Evolutionary conservation across 2,113 vertebrate species (phyloP).

Genomic region (Tautogolabrus adspersus): DNA sequence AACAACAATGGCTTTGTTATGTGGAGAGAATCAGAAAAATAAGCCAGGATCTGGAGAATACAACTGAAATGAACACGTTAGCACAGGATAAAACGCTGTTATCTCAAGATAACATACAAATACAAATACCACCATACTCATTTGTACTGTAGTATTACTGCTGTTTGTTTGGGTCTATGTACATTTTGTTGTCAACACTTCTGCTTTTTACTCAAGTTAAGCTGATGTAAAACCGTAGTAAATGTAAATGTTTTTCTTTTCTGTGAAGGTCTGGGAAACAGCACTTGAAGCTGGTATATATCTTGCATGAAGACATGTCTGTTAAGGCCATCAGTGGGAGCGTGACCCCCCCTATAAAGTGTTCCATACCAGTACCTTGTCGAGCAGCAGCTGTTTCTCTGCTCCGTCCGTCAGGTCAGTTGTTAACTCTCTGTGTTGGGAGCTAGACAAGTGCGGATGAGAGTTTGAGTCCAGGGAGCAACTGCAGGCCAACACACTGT

Average conservation of each 20-base stretch:
- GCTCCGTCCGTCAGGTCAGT: slow-evolving; percentile 74
- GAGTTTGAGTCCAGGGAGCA: slow-evolving; percentile 72
- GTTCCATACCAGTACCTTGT: slow-evolving; percentile 62
- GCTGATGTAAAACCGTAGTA: too few species aligned
- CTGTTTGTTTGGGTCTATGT: too few species aligned
- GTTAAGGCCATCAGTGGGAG: slow-evolving; percentile 65
- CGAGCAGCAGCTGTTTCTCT: slow-evolving; percentile 75
- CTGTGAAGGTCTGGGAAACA: slow-evolving; percentile 39
- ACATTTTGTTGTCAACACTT: too few species aligned
- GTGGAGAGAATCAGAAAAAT: too few species aligned
- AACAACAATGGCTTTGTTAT: too few species aligned
- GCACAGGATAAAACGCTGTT: too few species aligned
- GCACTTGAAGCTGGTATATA: slow-evolving; percentile 16
- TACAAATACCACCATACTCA: too few species aligned
- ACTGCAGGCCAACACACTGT: slow-evolving; percentile 70
- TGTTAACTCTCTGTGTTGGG: slow-evolving; percentile 65
- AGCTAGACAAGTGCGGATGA: slow-evolving; percentile 71
- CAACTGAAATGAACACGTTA: too few species aligned
- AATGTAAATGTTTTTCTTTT: slow-evolving; percentile 12
- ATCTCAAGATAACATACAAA: too few species aligned
- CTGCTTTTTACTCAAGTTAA: too few species aligned
- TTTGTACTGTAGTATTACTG: too few species aligned
- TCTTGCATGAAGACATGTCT: slow-evolving; percentile 59
- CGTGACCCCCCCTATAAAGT: slow-evolving; percentile 22
- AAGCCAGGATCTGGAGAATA: too few species aligned